Conservation (phyloP, 2,113 vertebrate genomes). For the Equus przewalskii region DNA sequence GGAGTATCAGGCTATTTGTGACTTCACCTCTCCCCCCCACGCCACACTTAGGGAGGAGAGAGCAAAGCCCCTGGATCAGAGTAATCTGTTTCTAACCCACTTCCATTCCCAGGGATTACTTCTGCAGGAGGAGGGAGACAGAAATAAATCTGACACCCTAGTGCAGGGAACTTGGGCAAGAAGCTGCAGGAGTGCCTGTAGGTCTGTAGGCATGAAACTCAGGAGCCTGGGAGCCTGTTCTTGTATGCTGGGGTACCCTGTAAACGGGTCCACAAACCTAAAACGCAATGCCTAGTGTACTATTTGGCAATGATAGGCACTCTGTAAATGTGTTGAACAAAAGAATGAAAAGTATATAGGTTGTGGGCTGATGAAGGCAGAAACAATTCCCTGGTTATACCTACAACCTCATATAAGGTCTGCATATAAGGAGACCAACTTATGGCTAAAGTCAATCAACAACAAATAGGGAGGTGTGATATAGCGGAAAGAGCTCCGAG, state of each 20-base stretch:
- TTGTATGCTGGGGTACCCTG: neutral
- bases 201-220: neutral
- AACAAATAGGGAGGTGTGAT: neutral
- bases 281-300: neutral
- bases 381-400: neutral
- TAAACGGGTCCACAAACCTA: neutral
- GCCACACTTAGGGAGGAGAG: slow-evolving; percentile 35
- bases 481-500: neutral
- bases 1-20: slow-evolving; percentile 75
- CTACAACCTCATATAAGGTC: neutral
- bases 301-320: neutral
- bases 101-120: slow-evolving; percentile 77
- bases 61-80: slow-evolving; percentile 74
- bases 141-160: slow-evolving; percentile 55
- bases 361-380: neutral
- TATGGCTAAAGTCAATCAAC: neutral
- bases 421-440: neutral
- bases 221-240: neutral
- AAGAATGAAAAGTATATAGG: neutral
- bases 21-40: accelerated
- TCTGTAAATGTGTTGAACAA: neutral
- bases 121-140: slow-evolving; percentile 25
- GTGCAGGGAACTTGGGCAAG: neutral
- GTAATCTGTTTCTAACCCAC: slow-evolving; percentile 83
- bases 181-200: neutral